A percentile compares a stretch with the other conserved stretches of the same genome.
Evolutionary conservation across 2,888 invertebrate genomes (phyloP).

Genomic region (Fragum whitleyi): DNA sequence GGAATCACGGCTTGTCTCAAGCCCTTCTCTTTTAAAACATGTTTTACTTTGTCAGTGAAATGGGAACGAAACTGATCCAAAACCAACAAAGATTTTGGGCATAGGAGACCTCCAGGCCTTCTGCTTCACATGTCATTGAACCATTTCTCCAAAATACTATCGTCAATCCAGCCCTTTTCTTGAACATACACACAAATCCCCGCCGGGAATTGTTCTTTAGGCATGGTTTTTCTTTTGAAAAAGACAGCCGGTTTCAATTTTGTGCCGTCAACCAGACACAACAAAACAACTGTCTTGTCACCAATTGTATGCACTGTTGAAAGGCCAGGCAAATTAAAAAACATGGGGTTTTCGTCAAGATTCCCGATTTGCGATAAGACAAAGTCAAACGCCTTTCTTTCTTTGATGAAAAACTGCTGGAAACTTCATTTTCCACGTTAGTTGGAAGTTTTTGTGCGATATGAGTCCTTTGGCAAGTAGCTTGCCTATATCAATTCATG

Average conservation of each 20-base stretch:
- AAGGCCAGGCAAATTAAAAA: slow-evolving; percentile 50
- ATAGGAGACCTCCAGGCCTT: slow-evolving; percentile 1
- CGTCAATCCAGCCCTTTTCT: slow-evolving; percentile 59
- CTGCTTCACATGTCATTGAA: slow-evolving; percentile 32
- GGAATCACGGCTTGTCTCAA: slow-evolving; percentile 30
- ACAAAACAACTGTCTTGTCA: too few relatives aligned
- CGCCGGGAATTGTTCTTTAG: slow-evolving; percentile 52
- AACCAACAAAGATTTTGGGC: not conserved
- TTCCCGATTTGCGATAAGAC: slow-evolving; percentile 32
- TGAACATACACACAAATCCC: slow-evolving; percentile 44
- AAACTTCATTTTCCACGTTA: too few relatives aligned
- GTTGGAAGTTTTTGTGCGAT: too few relatives aligned
- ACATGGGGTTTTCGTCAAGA: slow-evolving; percentile 32
- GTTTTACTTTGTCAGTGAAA: slow-evolving; percentile 19
- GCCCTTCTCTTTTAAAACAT: not conserved
- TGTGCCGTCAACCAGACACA: slow-evolving; percentile 61
- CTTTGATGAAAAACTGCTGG: too few relatives aligned
- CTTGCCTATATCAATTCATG: too few relatives aligned
- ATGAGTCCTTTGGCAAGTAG: too few relatives aligned
- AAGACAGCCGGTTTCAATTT: slow-evolving; percentile 60
- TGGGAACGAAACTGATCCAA: slow-evolving; percentile 54
- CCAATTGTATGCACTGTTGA: slow-evolving; percentile 44
- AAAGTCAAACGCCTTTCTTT: too few relatives aligned
- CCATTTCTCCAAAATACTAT: slow-evolving; percentile 31
- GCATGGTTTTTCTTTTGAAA: slow-evolving; percentile 62